Percentiles rank a stretch among this genome's conserved stretches.
Conservation (phyloP, 2,113 vertebrate species). For the Gulo gulo region DNA sequence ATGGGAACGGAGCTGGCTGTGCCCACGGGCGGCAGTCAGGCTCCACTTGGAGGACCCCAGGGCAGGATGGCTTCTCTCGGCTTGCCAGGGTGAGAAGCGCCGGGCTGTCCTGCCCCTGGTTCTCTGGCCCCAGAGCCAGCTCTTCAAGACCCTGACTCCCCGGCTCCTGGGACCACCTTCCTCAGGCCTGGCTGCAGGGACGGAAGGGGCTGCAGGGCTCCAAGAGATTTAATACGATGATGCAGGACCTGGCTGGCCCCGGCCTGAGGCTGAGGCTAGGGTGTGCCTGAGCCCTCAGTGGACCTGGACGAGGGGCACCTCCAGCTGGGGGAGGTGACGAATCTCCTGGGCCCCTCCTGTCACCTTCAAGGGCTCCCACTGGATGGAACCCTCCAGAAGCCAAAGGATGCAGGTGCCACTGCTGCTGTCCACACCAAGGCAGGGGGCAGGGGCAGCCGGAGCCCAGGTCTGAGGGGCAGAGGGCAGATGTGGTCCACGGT, state of each 20-base stretch:
- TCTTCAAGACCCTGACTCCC: background rate
- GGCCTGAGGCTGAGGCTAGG: background rate
- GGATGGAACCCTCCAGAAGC: background rate
- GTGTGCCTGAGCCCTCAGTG: background rate
- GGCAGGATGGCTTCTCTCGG: background rate
- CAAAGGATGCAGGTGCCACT: background rate
- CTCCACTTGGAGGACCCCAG: accelerated
- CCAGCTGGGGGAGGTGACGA: background rate
- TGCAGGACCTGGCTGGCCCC: accelerated
- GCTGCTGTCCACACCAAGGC: accelerated
- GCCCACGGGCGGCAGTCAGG: background rate
- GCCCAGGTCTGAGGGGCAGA: background rate
- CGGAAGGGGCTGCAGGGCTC: background rate
- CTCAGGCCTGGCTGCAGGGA: background rate
- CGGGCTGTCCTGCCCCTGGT: no score
- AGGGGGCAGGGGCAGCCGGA: background rate
- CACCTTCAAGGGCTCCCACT: background rate
- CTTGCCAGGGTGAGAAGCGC: background rate
- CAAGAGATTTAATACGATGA: no score
- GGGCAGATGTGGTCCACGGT: background rate
- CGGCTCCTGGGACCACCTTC: background rate
- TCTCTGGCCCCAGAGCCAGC: background rate
- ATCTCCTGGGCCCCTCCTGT: background rate
- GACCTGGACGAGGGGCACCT: background rate
- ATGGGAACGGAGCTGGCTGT: background rate